Evolutionary conservation across 1,140 invertebrate genomes (phyloP).

Genomic region (Vanessa atalanta): DNA sequence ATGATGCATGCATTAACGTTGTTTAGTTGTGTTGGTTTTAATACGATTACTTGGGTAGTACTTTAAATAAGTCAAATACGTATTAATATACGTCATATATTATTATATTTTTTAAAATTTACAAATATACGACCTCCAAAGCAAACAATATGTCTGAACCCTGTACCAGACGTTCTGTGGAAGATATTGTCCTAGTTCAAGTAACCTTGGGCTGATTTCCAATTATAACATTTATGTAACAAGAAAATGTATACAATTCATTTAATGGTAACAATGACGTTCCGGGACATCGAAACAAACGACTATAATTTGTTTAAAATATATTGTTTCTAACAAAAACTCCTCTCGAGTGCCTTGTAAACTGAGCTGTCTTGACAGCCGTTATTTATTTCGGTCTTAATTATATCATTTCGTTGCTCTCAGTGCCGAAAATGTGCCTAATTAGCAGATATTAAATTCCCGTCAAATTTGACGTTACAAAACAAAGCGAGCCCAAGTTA

Average conservation of each 20-base stretch:
- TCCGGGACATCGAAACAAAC: conserved; percentile 47
- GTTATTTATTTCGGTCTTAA: conserved; percentile 61
- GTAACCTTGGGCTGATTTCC: conserved; percentile 1
- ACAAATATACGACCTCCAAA: not conserved
- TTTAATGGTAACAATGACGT: conserved; percentile 21
- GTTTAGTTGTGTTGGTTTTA: not conserved
- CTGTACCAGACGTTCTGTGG: not conserved
- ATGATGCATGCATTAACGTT: too few species aligned
- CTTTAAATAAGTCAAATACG: not conserved
- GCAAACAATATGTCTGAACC: not conserved
- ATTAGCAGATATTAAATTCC: conserved; percentile 46
- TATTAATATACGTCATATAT: not conserved
- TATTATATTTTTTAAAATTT: not conserved
- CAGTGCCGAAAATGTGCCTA: conserved; percentile 42
- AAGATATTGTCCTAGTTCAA: conserved; percentile 3
- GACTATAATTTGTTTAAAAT: conserved; percentile 61
- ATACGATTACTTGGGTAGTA: not conserved
- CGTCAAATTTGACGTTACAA: conserved; percentile 33
- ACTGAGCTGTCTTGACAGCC: conserved; percentile 50
- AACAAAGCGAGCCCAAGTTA: conserved; percentile 11
- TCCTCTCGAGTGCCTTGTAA: conserved; percentile 53
- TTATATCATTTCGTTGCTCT: conserved; percentile 49
- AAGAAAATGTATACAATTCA: conserved; percentile 23
- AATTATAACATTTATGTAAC: conserved; percentile 17
- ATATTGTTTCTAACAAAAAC: conserved; percentile 56